Conservation (phyloP, 2,888 invertebrate genomes). For the Sussaba pulchella region DNA sequence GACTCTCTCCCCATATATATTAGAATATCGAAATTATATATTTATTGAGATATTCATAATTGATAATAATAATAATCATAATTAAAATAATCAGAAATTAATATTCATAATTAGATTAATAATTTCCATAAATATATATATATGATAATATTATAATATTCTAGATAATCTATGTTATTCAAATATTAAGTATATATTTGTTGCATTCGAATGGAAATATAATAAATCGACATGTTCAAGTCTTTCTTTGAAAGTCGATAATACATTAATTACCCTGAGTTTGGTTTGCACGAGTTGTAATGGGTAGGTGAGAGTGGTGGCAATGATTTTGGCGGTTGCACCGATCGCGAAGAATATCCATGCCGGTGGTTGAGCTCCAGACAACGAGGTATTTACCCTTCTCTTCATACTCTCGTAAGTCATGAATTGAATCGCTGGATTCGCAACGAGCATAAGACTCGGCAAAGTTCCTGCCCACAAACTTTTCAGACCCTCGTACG, state of each 20-base stretch:
- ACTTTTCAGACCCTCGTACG: slow-evolving; percentile 90
- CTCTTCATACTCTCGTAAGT: slow-evolving; percentile 95
- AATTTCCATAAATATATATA: no score
- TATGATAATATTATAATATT: no score
- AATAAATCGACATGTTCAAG: neutral
- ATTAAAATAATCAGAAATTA: no score
- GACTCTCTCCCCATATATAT: no score
- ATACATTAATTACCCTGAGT: slow-evolving; percentile 85
- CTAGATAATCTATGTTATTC: no score
- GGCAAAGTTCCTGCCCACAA: slow-evolving; percentile 95
- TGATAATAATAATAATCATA: no score
- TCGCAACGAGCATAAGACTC: slow-evolving; percentile 93
- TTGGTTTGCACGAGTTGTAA: slow-evolving; percentile 94
- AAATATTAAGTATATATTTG: no score
- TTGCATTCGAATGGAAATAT: no score
- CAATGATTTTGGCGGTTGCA: slow-evolving; percentile 94
- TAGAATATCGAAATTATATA: no score
- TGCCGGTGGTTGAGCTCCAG: slow-evolving; percentile 86
- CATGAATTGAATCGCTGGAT: slow-evolving; percentile 97
- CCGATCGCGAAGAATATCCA: slow-evolving; percentile 90
- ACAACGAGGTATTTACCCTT: slow-evolving; percentile 85
- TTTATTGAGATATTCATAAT: no score
- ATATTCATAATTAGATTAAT: no score
- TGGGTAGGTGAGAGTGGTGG: slow-evolving; percentile 96
- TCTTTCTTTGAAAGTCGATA: neutral